Percentiles rank a stretch among this genome's conserved stretches.
Evolutionary conservation across 2,797 vertebrate genomes (phyloP).

Genomic region (Sebastes trivittatus): DNA sequence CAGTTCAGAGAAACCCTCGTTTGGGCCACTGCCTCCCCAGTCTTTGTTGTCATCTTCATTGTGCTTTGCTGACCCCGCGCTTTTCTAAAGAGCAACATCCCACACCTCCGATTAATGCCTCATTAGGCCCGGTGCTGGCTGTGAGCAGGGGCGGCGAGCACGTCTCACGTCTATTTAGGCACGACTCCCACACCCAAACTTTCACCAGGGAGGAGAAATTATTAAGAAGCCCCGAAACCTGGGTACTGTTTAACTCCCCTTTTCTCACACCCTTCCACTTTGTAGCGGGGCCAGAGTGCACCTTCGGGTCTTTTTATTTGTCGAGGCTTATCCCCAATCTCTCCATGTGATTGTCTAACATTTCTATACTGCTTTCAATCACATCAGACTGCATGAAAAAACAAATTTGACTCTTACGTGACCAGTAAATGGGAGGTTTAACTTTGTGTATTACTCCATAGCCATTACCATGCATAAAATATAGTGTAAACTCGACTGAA

Average conservation of each 20-base stretch:
- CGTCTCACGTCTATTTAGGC: slow-evolving; percentile 71
- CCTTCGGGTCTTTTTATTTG: slow-evolving; percentile 61
- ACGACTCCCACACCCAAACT: slow-evolving; percentile 73
- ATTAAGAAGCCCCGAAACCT: slow-evolving; percentile 65
- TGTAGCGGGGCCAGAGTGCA: slow-evolving; percentile 73
- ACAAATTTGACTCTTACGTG: slow-evolving; percentile 47
- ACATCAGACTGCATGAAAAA: slow-evolving; percentile 46
- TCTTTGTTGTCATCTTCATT: slow-evolving; percentile 83
- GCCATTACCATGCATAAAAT: slow-evolving; percentile 12
- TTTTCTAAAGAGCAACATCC: slow-evolving; percentile 80
- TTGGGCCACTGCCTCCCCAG: slow-evolving; percentile 61
- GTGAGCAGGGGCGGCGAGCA: slow-evolving; percentile 63
- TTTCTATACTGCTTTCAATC: slow-evolving; percentile 70
- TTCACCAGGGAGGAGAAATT: slow-evolving; percentile 54
- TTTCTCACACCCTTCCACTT: slow-evolving; percentile 78
- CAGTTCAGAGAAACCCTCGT: slow-evolving; percentile 72
- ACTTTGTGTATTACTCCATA: slow-evolving; percentile 36
- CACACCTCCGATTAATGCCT: slow-evolving; percentile 85
- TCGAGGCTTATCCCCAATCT: slow-evolving; percentile 60
- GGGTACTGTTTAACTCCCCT: slow-evolving; percentile 67
- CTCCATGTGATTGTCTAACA: slow-evolving; percentile 54
- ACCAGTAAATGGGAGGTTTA: slow-evolving; percentile 56
- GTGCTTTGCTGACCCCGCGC: slow-evolving; percentile 77
- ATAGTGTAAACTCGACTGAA: slow-evolving; percentile 16
- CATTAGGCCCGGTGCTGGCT: slow-evolving; percentile 78